phyloP scores from a whole-genome alignment of 2,797 vertebrate genomes.

The Semaprochilodus insignis region DNA sequence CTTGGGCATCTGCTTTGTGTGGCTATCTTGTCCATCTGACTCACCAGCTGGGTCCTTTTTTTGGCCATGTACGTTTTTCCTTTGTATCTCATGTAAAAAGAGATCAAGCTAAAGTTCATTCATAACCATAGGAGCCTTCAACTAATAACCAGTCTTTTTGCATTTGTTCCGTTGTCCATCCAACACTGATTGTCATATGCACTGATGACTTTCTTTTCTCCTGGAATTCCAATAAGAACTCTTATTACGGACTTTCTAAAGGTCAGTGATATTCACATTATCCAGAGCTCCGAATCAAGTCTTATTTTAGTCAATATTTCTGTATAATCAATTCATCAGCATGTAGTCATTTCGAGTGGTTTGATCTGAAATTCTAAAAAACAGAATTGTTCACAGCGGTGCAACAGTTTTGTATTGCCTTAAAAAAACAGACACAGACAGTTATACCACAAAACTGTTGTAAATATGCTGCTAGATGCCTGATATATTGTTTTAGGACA shows the following conservation, averaged over 20 bases:
- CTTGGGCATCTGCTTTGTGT: conserved; percentile 64
- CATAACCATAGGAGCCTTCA: conserved; percentile 59
- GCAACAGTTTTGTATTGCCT: no score
- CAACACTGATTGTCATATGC: neutral
- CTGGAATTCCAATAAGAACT: neutral
- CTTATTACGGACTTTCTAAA: neutral
- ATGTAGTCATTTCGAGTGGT: no score
- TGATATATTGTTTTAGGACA: no score
- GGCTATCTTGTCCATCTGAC: conserved; percentile 56
- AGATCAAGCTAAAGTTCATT: conserved; percentile 53
- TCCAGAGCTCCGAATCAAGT: neutral
- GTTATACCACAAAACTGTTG: no score
- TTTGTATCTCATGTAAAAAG: conserved; percentile 49
- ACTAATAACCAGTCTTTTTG: conserved; percentile 48
- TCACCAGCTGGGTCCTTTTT: conserved; percentile 47
- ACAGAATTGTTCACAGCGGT: no score
- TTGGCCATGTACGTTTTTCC: conserved; percentile 49
- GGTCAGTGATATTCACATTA: neutral
- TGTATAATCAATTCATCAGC: no score
- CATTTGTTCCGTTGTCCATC: conserved; percentile 45
- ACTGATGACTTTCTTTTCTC: neutral
- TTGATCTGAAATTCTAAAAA: no score
- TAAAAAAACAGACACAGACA: no score
- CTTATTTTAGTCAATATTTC: neutral
- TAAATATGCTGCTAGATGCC: no score